Evolutionary conservation across 2,888 invertebrate species (phyloP), one percentile per base, ranked within the genome.

Genomic region (Buathra laborator): DNA sequence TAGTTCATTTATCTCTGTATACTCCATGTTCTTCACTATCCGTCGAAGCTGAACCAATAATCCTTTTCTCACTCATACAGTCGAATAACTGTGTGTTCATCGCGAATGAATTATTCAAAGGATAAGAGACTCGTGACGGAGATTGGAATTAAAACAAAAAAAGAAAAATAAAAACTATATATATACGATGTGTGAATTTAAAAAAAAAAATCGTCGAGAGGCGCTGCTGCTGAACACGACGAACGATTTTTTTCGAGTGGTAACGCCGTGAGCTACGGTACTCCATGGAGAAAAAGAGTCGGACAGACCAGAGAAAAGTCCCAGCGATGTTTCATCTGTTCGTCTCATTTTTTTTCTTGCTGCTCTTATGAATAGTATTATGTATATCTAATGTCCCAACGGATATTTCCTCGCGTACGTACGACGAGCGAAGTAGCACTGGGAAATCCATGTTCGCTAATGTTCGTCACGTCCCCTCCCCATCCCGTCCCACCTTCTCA

Each of bases 61-160:
- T 75, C 46, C 56, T 62, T 75, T 32, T 51, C 10, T 46, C 48
- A 48, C 56, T 44, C 70, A 19, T 51, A 44, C 72, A 62, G 66
- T 76, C 74, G 70, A 48, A 76, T 70, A 56, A 78, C 79, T 81
- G 77, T 81, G 77, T 24, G 37, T 77, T 84, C 76, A 77, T 77
- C 80, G 84, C 14, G 86, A 83, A 89, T 89, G 89, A 88, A 87
- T 87, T 83, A 89, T 89, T 89, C 89, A 84, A 59, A 72, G 78
- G 51, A 83, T 53, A 76, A 62, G 66, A 37, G 37, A 9, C 66
- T 67, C 67, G 59, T 44, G 19, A 51, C 56, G 67, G 46, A 71
- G 67, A 67, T 80, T 84, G 46, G n/a, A 59, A 46, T 46, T 32
- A 75, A 78, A 70, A 51, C 71, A 37, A 14, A 48, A 77, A 77